phyloP scores from a whole-genome alignment of 2,113 vertebrate species.

The Nannobrachium achirus region DNA sequence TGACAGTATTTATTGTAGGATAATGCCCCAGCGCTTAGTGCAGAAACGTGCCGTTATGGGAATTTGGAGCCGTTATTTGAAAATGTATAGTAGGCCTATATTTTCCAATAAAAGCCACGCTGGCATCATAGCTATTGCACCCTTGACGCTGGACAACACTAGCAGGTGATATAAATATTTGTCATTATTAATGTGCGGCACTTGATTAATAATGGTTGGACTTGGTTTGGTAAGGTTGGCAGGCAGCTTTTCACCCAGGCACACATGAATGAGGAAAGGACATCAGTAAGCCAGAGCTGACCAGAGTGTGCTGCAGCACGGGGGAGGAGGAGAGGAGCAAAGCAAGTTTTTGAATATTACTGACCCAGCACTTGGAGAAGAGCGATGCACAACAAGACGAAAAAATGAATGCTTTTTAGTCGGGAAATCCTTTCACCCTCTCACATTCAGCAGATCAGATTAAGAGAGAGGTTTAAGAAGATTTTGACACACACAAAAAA shows the following conservation, averaged over 20 bases:
- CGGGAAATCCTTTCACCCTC: constrained; percentile 98
- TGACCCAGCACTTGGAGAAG: constrained; percentile 98
- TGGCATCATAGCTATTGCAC: constrained; percentile 15
- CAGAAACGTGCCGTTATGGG: not conserved
- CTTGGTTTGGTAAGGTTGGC: constrained; percentile 47
- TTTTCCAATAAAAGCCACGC: constrained; percentile 7
- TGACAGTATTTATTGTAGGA: not conserved
- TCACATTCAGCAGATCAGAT: constrained; percentile 99
- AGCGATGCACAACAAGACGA: constrained; percentile 94
- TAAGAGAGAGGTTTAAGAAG: constrained; percentile 99
- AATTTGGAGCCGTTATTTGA: not conserved
- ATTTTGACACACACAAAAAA: constrained; percentile 90
- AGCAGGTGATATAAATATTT: constrained; percentile 43
- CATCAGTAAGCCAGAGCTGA: constrained; percentile 61
- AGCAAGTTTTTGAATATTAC: constrained; percentile 98
- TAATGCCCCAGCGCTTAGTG: not conserved
- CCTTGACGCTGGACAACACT: constrained; percentile 25
- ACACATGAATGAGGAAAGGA: constrained; percentile 60
- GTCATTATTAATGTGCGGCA: constrained; percentile 44
- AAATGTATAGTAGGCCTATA: constrained; percentile 1
- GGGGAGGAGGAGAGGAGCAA: constrained; percentile 70
- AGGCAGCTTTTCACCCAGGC: constrained; percentile 63
- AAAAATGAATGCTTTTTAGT: constrained; percentile 97
- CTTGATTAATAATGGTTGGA: constrained; percentile 66
- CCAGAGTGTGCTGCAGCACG: constrained; percentile 38